These are phyloP conservation scores for Lamellibrachia columna DNA, from an alignment of 2,888 invertebrate species.

Conservation along the genomic window DNA sequence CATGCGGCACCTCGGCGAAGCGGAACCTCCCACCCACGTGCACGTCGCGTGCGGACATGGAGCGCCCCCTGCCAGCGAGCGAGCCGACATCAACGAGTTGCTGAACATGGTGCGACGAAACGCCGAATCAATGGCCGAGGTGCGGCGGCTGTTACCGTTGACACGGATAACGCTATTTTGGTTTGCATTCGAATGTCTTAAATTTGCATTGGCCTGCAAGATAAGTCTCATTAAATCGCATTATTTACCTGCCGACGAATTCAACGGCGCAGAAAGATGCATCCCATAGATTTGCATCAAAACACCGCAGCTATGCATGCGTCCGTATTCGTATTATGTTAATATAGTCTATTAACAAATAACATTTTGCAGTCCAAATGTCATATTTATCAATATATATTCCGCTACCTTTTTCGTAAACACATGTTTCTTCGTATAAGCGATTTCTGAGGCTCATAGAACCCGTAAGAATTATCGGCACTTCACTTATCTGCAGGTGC, in stretches of 20 bases:
- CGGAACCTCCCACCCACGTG: neutral
- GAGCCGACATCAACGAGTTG: neutral
- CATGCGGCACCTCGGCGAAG: neutral
- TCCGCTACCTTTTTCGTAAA: neutral
- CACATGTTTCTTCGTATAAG: neutral
- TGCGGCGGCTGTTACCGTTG: neutral
- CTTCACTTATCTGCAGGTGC: neutral
- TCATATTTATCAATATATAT: neutral
- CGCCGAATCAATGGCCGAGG: neutral
- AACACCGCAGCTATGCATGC: too few species aligned
- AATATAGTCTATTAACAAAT: neutral
- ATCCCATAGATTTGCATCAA: too few species aligned
- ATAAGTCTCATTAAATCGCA: too few species aligned
- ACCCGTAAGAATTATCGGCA: neutral
- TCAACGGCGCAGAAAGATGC: too few species aligned
- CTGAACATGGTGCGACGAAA: neutral
- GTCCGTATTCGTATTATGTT: too few species aligned
- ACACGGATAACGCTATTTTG: neutral
- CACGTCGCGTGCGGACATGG: neutral
- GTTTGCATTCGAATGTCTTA: too few species aligned
- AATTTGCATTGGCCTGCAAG: too few species aligned
- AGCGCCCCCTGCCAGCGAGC: neutral
- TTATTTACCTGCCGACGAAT: too few species aligned
- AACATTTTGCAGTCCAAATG: neutral
- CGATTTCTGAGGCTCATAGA: neutral